Conservation (phyloP, 2,113 vertebrate genomes). For the Dasyprocta punctata region DNA sequence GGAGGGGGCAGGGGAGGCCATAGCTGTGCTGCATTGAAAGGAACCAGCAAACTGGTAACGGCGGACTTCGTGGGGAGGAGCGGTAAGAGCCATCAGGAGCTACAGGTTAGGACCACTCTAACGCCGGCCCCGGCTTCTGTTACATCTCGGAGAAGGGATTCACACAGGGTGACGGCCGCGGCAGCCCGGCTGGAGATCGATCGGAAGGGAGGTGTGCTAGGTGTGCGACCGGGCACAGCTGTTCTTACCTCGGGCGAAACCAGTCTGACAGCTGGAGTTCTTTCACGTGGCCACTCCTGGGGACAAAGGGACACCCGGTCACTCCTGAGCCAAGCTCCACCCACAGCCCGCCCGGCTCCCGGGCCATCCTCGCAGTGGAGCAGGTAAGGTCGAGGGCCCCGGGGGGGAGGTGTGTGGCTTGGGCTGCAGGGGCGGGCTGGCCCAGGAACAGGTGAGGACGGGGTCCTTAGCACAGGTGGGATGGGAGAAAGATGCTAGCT, state of each 20-base stretch:
- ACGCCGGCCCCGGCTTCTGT: neutral
- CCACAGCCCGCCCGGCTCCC: too few species aligned
- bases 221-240: neutral
- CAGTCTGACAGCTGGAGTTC: neutral
- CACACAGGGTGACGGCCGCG: neutral
- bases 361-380: fast-evolving
- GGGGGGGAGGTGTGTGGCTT: neutral
- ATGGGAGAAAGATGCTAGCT: neutral
- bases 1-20: neutral
- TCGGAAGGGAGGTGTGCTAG: fast-evolving
- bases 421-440: neutral
- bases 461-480: neutral
- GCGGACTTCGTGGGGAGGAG: neutral
- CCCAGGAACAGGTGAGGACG: neutral
- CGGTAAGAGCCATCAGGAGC: neutral
- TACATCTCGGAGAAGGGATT: neutral
- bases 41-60: too few species aligned
- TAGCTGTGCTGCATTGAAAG: neutral
- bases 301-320: neutral
- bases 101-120: fast-evolving
- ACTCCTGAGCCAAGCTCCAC: neutral
- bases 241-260: constrained; percentile 42
- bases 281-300: neutral
- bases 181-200: neutral
- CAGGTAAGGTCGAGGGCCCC: neutral